phyloP scores from a whole-genome alignment of 2,113 vertebrate genomes.

The Anarrhichthys ocellatus region DNA sequence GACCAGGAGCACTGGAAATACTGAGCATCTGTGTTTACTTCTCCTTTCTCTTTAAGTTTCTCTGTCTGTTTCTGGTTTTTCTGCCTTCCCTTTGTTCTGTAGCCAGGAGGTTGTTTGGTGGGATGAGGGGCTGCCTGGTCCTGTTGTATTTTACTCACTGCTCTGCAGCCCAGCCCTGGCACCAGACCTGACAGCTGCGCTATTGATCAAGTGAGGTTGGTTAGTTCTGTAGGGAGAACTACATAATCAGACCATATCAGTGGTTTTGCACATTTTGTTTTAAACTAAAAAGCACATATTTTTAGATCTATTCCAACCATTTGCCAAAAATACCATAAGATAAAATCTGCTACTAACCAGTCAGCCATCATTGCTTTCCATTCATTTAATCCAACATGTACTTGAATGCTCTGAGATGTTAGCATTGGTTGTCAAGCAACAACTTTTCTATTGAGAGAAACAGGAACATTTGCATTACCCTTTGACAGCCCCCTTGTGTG shows the following conservation, averaged over 20 bases:
- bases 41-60: conserved; percentile 57
- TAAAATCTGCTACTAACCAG: neutral
- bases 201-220: conserved; percentile 50
- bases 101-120: conserved; percentile 68
- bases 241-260: conserved; percentile 25
- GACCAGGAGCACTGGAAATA: conserved; percentile 82
- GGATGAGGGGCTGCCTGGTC: conserved; percentile 58
- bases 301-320: neutral
- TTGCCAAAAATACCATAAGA: neutral
- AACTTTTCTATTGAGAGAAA: conserved; percentile 1
- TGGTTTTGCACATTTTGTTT: neutral
- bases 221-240: conserved; percentile 20
- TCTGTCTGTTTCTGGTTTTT: conserved; percentile 65
- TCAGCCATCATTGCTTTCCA: neutral
- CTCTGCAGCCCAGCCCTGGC: conserved; percentile 53
- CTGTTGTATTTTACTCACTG: conserved; percentile 54
- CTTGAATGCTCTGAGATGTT: neutral
- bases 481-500: neutral
- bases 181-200: conserved; percentile 56
- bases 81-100: conserved; percentile 58
- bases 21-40: conserved; percentile 71
- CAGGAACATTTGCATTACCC: neutral
- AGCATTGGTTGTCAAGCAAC: neutral
- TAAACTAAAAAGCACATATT: neutral
- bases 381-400: neutral